These are phyloP conservation scores for Schrankia costaestrigalis DNA, from an alignment of 2,888 invertebrate genomes.

Conservation along the genomic window DNA sequence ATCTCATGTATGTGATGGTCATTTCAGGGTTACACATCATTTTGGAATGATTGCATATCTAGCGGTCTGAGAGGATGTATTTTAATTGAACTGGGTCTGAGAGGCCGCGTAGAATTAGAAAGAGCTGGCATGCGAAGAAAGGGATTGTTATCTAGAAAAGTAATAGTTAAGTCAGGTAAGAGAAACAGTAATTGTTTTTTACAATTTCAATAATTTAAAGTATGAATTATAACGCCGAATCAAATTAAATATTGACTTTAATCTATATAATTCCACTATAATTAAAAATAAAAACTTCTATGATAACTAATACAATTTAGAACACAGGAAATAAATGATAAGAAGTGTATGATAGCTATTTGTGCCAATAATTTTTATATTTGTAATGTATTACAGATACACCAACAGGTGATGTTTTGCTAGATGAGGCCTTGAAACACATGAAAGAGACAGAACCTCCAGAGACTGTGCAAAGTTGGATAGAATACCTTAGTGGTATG, in stretches of 20 bases:
- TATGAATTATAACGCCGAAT: too few relatives aligned
- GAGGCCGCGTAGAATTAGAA: slow-evolving; percentile 97
- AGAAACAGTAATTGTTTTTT: slow-evolving; percentile 15
- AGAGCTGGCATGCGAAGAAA: slow-evolving; percentile 97
- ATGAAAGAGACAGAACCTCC: slow-evolving; percentile 99
- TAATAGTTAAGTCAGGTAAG: slow-evolving; percentile 77
- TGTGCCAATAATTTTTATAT: not conserved
- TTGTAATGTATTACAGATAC: slow-evolving; percentile 81
- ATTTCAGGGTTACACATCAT: slow-evolving; percentile 97
- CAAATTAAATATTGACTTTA: not conserved
- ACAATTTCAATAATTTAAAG: not conserved
- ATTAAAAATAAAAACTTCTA: slow-evolving; percentile 8
- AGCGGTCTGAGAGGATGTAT: slow-evolving; percentile 99
- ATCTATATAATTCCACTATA: slow-evolving; percentile 2
- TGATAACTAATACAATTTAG: too few relatives aligned
- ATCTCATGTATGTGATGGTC: slow-evolving; percentile 36
- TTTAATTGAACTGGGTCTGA: slow-evolving; percentile 96
- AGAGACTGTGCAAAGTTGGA: slow-evolving; percentile 99
- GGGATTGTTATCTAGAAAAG: slow-evolving; percentile 92
- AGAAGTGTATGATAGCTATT: slow-evolving; percentile 4
- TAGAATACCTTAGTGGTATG: slow-evolving; percentile 98
- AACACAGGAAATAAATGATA: not conserved
- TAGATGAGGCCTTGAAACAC: slow-evolving; percentile 97
- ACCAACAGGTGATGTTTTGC: slow-evolving; percentile 97
- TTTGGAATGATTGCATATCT: slow-evolving; percentile 99